A percentile compares a stretch with the other conserved stretches of the same genome.
These are phyloP conservation scores for Sylvia atricapilla DNA, from an alignment of 2,113 vertebrate genomes.

Conservation along the genomic window DNA sequence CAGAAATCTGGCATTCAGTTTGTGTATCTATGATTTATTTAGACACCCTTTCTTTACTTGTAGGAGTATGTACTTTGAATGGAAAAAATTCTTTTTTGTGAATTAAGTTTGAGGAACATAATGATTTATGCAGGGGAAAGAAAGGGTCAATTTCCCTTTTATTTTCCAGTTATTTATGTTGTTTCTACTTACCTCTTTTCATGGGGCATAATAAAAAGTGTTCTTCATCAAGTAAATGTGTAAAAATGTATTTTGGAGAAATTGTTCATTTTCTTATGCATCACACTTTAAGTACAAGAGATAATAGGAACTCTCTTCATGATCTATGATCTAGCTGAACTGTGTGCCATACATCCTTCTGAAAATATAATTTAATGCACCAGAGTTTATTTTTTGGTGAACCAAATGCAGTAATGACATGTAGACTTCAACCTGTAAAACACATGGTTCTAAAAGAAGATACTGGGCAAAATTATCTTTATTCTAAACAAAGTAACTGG, in stretches of 20 bases:
- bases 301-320: not conserved
- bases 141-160: not conserved
- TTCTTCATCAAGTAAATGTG: not conserved
- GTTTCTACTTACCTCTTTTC: not conserved
- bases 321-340: not conserved
- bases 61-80: not conserved
- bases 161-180: not conserved
- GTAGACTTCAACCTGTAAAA: not conserved
- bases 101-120: not conserved
- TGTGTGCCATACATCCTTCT: not conserved
- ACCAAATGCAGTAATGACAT: not conserved
- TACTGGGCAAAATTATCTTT: no score
- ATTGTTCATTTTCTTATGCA: not conserved
- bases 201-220: not conserved
- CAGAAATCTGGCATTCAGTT: not conserved
- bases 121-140: not conserved
- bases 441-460: not conserved
- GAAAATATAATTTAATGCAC: not conserved
- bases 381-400: not conserved
- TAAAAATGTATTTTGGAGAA: not conserved
- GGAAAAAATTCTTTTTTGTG: not conserved
- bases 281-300: not conserved
- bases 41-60: not conserved
- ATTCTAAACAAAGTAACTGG: not conserved
- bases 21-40: not conserved